Evolutionary conservation across 2,113 vertebrate species (phyloP).

Genomic region (Pterocles orientalis): DNA sequence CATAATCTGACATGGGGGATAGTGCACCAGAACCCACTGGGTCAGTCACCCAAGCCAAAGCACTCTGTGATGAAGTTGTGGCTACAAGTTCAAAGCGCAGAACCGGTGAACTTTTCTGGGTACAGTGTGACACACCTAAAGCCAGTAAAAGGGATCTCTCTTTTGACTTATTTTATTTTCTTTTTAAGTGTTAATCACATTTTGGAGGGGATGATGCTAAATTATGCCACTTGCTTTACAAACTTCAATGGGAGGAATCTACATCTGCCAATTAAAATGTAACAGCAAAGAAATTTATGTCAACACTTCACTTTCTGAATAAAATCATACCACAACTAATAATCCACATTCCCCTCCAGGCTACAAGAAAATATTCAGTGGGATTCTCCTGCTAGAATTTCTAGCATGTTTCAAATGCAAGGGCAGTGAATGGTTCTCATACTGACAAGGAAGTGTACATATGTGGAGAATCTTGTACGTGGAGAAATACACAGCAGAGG

Average conservation of each 20-base stretch:
- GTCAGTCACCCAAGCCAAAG: neutral
- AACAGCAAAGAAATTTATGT: neutral
- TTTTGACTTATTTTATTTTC: neutral
- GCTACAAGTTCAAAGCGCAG: neutral
- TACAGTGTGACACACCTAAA: neutral
- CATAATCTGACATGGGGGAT: neutral
- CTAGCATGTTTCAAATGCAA: constrained; percentile 7
- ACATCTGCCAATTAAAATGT: neutral
- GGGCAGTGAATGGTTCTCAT: neutral
- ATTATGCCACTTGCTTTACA: neutral
- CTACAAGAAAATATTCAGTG: neutral
- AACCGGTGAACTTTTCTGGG: neutral
- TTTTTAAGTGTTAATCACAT: neutral
- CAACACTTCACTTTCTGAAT: neutral
- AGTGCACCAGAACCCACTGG: neutral
- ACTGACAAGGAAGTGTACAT: neutral
- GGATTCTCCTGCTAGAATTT: constrained; percentile 21
- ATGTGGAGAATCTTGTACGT: neutral
- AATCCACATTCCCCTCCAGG: neutral
- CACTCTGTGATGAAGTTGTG: neutral
- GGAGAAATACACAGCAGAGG: neutral
- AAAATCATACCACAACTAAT: neutral
- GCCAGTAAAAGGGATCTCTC: neutral
- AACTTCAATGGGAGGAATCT: neutral
- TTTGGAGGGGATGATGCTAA: neutral